Evolutionary conservation across 1,140 invertebrate genomes (phyloP), one percentile per base, ranked within the genome.

Genomic region (Drosophila pectinifera): DNA sequence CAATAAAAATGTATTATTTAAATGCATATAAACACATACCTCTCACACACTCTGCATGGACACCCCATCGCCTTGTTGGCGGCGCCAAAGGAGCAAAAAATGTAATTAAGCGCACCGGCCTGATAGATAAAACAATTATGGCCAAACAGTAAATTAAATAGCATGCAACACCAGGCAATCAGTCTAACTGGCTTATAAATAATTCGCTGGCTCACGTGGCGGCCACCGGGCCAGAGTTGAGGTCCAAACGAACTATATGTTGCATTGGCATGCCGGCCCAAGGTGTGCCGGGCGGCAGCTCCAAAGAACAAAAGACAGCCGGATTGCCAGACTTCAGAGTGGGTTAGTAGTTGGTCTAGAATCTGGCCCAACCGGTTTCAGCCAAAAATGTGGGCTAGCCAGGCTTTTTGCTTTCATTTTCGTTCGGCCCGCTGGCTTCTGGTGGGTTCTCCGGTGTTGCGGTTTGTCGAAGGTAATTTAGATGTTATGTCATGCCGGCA

Each of bases 1-100:
- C 83, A 88, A 88, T 88, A 88, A 73, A 86, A 89, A 88, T 83
- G 64, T 79, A 88, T 89, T 88, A 88, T 88, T 88, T 79, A 88
- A 79, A 75, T 51, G 61, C 38, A 61, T 49, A 68, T 68, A 64
- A 46, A 72, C 41, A 70, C 59, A 69, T 31, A 49, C 4, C n/a
- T 11, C 46, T 6, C 46, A 14, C 36, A 24, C 22, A 48, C 36
- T 24, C 22, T 43, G 24, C 63, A 11, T 26, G 6, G 34, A 53
- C 51, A 45, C 48, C 59, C 70, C 26, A 67, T 49, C 46, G 36
- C 53, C 74, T 78, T 78, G 69, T 74, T 78, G 64, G 74, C 70
- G 61, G 42, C 62, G 41, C 58, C 28, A 51, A 57, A 65, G 38
- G 41, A 54, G 43, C 63, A 80, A 78, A 78, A 69, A 57, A 58